A percentile compares a stretch with the other conserved stretches of the same genome.
phyloP scores from a whole-genome alignment of 2,113 vertebrate genomes.

The Peromyscus leucopus region DNA sequence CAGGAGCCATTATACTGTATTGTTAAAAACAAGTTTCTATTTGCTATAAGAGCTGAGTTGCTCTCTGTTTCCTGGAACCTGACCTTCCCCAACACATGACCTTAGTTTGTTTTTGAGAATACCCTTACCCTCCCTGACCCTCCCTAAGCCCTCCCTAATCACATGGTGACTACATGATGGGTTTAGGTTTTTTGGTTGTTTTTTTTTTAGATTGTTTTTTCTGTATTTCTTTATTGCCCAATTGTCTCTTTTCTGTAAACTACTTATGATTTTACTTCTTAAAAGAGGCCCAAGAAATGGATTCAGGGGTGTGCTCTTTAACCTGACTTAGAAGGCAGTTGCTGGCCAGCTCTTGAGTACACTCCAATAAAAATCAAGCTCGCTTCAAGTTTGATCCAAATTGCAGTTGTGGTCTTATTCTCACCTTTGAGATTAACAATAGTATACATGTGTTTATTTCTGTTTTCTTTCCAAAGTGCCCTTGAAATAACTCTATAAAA shows the following conservation, averaged over 20 bases:
- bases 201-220: not conserved
- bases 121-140: not conserved
- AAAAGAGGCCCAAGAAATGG: too few relatives aligned
- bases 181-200: too few relatives aligned
- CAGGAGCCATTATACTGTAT: not conserved
- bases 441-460: constrained; percentile 29
- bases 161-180: not conserved
- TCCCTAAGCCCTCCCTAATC: not conserved
- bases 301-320: too few relatives aligned
- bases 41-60: not conserved
- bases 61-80: not conserved
- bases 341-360: too few relatives aligned
- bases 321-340: too few relatives aligned
- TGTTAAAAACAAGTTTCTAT: not conserved
- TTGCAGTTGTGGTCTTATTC: too few relatives aligned
- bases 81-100: not conserved
- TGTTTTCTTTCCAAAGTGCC: constrained; percentile 10
- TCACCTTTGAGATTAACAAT: not conserved
- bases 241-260: too few relatives aligned
- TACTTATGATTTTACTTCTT: too few relatives aligned
- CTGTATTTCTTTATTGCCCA: too few relatives aligned
- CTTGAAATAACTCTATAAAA: constrained; percentile 52
- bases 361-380: too few relatives aligned
- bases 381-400: too few relatives aligned
- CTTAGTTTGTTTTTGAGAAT: not conserved